These are phyloP conservation scores for Thecophora atra DNA, from an alignment of 2,888 invertebrate species.

Conservation along the genomic window DNA sequence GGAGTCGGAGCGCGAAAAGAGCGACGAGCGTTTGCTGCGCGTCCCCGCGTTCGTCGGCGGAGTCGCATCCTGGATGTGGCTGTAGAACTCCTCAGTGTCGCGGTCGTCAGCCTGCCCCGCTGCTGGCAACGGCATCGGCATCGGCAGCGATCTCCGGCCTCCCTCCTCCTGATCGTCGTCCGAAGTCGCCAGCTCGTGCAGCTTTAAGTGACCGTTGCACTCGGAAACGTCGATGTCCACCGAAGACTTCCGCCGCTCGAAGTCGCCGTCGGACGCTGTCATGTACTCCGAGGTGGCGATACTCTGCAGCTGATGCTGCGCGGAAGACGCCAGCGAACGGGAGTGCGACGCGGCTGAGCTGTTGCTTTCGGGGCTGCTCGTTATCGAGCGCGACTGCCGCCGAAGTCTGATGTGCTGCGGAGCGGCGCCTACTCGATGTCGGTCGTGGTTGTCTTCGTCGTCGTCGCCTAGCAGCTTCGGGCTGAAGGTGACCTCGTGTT, in stretches of 20 bases:
- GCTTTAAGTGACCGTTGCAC: slow-evolving; percentile 21
- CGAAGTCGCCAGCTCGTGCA: background rate
- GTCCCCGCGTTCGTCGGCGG: slow-evolving; percentile 50
- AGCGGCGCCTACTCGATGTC: slow-evolving; percentile 3
- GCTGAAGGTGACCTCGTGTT: slow-evolving; percentile 59
- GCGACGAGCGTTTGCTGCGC: slow-evolving; percentile 62
- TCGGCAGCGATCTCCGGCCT: background rate
- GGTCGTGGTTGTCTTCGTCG: slow-evolving; percentile 48
- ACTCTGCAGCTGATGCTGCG: slow-evolving; percentile 42
- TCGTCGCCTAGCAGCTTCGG: slow-evolving; percentile 44
- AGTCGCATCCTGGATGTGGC: slow-evolving; percentile 60
- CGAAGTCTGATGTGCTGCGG: slow-evolving; percentile 10
- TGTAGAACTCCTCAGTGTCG: slow-evolving; percentile 63
- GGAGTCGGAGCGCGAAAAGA: slow-evolving; percentile 65
- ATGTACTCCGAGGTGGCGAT: slow-evolving; percentile 46
- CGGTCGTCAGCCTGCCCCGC: slow-evolving; percentile 51
- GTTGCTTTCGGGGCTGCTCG: slow-evolving; percentile 48
- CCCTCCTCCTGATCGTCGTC: slow-evolving; percentile 25
- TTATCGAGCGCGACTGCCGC: slow-evolving; percentile 33
- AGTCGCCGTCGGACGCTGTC: slow-evolving; percentile 38
- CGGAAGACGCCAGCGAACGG: slow-evolving; percentile 45
- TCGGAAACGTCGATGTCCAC: slow-evolving; percentile 17
- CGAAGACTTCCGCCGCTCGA: slow-evolving; percentile 26
- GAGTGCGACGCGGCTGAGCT: slow-evolving; percentile 47
- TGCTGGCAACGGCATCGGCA: background rate